Evolutionary conservation across 2,113 vertebrate genomes (phyloP).

Genomic region (Dicerorhinus sumatrensis): DNA sequence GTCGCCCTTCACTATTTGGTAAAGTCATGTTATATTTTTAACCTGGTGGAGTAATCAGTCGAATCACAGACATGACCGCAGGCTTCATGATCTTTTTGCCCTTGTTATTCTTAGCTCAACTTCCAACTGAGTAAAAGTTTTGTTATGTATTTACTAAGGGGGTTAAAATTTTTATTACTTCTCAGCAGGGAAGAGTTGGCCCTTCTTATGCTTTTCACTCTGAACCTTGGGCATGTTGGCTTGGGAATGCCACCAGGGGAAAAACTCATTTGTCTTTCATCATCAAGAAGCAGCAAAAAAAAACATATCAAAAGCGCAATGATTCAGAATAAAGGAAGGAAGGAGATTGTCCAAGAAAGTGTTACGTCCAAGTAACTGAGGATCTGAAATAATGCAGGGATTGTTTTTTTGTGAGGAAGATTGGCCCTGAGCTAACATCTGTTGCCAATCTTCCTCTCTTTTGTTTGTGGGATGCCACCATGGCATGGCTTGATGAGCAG

Average conservation of each 20-base stretch:
- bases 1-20: not conserved
- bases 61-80: not conserved
- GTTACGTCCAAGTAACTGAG: not conserved
- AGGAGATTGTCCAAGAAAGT: not conserved
- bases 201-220: not conserved
- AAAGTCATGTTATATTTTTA: conserved; percentile 50
- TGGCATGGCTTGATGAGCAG: too few relatives aligned
- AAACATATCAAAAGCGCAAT: not conserved
- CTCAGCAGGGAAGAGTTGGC: not conserved
- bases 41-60: not conserved
- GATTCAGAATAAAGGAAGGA: not conserved
- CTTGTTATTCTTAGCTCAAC: conserved; percentile 60
- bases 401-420: too few relatives aligned
- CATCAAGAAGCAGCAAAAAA: not conserved
- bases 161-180: not conserved
- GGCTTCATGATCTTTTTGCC: not conserved
- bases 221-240: not conserved
- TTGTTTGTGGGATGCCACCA: too few relatives aligned
- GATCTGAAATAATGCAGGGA: not conserved
- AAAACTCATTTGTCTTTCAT: not conserved
- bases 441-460: too few relatives aligned
- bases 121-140: not conserved
- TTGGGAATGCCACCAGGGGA: not conserved
- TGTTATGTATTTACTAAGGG: not conserved
- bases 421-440: too few relatives aligned